Base-by-base conservation (phyloP, 2,797 vertebrate species). In the Austrolebias charrua region DNA sequence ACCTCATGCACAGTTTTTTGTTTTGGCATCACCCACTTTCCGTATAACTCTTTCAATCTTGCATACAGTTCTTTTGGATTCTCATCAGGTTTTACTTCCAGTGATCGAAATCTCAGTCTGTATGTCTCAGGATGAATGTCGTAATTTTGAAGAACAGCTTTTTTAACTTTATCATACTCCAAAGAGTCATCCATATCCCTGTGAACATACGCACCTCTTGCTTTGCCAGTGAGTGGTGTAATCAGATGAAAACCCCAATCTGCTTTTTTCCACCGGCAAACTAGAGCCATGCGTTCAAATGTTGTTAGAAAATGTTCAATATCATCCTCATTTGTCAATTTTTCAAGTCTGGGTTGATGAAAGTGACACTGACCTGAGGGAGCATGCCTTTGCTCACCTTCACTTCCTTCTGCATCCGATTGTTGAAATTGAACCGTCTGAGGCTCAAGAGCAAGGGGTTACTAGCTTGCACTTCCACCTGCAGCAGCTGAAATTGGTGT, bases 161-260 rank as follows among this genome's bases (percentile, higher is more conserved):
- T 7, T 20, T 55, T 43, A 42, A 55, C 19, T 15, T 43, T 42
- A 42, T 43, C 54, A 55, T 55, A 55, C 19, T 43, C 38, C 4
- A 43, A 15, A 18, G 8, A 28, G 13, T 56, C 40, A n/a, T 44
- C 42, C 42, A 18, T n/a, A 29, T 56, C 20, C 38, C 15, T 43
- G 6, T 55, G 19, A 20, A 55, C 54, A 33, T 28, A 43, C 12
- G 7, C 24, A 19, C 2, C 14, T 44, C 40, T 45, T 19, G 38
- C 38, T 40, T 40, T 40, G 38, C 38, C 38, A 40, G 38, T 40
- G 38, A 40, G 38, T 40, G 11, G 20, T 44, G 24, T 4, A 13
- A 44, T 44, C 10, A 56, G 6, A 28, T 56, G 10, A 29, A 56
- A 56, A 28, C n/a, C 55, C 55, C 54, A 56, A 15, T 44, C 20